These are phyloP conservation scores for Lycorma delicatula DNA, from an alignment of 1,140 invertebrate genomes.

Conservation along the genomic window DNA sequence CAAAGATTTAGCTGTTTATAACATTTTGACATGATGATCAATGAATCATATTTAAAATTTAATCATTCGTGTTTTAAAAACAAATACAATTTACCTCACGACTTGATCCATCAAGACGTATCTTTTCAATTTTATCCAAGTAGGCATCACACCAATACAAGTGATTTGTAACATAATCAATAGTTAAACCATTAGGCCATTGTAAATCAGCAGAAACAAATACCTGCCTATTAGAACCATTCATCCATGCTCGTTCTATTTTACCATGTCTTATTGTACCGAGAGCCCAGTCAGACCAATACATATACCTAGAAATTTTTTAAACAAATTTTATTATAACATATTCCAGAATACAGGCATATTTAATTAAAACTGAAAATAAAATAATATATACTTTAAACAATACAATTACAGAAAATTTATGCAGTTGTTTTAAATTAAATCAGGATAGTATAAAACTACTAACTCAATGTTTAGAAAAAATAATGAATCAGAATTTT, in stretches of 20 bases:
- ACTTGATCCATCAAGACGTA: conserved; percentile 39
- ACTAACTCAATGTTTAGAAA: too few species aligned
- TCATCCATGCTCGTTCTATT: conserved; percentile 46
- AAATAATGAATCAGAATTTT: too few species aligned
- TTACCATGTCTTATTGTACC: conserved; percentile 28
- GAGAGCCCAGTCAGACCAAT: conserved; percentile 44
- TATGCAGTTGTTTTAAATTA: too few species aligned
- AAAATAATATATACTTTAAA: too few species aligned
- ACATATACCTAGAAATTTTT: conserved; percentile 36
- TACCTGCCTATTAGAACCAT: conserved; percentile 38
- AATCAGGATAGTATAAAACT: too few species aligned
- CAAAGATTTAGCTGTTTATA: background rate
- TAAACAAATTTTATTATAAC: background rate
- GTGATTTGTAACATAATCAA: conserved; percentile 40
- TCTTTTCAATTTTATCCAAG: conserved; percentile 43
- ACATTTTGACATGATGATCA: too few species aligned
- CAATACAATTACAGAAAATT: too few species aligned
- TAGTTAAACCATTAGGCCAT: conserved; percentile 49
- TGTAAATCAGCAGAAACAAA: conserved; percentile 37
- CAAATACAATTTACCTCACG: conserved; percentile 13
- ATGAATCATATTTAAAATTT: too few species aligned
- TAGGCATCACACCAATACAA: conserved; percentile 51
- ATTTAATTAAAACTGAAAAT: too few species aligned
- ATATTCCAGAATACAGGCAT: too few species aligned
- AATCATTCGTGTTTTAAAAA: too few species aligned